These are phyloP conservation scores for Agelaius phoeniceus DNA, from an alignment of 2,113 vertebrate species.

Conservation along the genomic window DNA sequence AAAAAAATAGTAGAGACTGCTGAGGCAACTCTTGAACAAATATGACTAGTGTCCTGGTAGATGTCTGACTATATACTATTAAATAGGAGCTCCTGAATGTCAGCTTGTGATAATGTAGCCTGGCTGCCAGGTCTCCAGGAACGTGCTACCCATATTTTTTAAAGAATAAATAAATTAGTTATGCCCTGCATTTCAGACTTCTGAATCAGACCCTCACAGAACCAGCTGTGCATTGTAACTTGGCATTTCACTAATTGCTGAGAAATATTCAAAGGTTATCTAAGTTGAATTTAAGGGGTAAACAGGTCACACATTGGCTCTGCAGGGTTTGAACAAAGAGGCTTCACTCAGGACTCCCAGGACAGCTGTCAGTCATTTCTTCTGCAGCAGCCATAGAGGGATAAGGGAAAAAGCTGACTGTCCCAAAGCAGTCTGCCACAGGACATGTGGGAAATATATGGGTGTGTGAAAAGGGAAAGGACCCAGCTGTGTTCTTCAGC, in stretches of 20 bases:
- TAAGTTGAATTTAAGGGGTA: background rate
- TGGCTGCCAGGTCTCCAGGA: background rate
- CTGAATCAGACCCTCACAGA: background rate
- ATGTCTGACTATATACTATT: background rate
- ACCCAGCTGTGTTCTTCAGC: background rate
- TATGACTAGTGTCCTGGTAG: background rate
- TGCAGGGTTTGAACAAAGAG: background rate
- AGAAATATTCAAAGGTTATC: background rate
- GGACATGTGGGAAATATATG: background rate
- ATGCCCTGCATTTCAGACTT: background rate
- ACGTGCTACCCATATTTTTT: background rate
- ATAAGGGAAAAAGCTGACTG: background rate
- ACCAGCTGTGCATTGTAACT: background rate
- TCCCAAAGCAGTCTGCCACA: background rate
- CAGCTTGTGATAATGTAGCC: background rate
- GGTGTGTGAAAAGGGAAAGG: background rate
- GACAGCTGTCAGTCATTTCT: background rate
- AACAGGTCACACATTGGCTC: background rate
- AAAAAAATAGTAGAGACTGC: background rate
- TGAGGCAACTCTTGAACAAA: background rate
- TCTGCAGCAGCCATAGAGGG: background rate
- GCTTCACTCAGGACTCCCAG: background rate
- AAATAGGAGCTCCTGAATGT: background rate
- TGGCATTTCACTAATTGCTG: background rate
- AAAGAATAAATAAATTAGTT: background rate